Evolutionary conservation across 1,140 invertebrate genomes (phyloP).

Genomic region (Drosophila sp.): DNA sequence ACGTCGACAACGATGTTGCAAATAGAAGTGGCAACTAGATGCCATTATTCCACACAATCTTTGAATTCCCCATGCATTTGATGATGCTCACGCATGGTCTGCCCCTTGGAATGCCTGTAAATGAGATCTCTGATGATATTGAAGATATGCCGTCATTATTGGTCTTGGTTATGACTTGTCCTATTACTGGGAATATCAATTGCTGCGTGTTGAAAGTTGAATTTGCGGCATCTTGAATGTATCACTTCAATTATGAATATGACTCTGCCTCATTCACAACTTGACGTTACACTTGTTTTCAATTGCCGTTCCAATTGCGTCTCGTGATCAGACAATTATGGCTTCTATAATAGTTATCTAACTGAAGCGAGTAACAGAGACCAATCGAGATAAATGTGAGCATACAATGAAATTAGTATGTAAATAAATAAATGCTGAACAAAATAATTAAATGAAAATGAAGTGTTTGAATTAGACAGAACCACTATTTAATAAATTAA

Average conservation of each 20-base stretch:
- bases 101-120: conserved; percentile 35
- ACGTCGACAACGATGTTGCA: conserved; percentile 3
- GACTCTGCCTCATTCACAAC: conserved; percentile 1
- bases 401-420: not conserved
- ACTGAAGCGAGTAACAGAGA: not conserved
- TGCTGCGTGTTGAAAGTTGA: conserved; percentile 18
- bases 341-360: not conserved
- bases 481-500: no score
- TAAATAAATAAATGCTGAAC: no score
- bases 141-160: conserved; percentile 24
- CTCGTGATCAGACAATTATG: conserved; percentile 7
- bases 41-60: conserved; percentile 24
- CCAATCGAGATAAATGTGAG: not conserved
- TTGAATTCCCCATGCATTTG: conserved; percentile 18
- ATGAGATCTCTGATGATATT: conserved; percentile 37
- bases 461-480: no score
- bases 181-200: conserved; percentile 22
- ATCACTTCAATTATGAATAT: conserved; percentile 11
- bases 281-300: conserved; percentile 10
- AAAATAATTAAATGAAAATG: no score
- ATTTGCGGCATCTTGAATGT: conserved; percentile 4
- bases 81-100: conserved; percentile 40
- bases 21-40: conserved; percentile 39
- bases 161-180: conserved; percentile 7
- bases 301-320: conserved; percentile 2